Percentiles rank a stretch among this genome's conserved stretches.
These are phyloP conservation scores for Pteropus alecto DNA, from an alignment of 2,113 vertebrate genomes.

Conservation along the genomic window DNA sequence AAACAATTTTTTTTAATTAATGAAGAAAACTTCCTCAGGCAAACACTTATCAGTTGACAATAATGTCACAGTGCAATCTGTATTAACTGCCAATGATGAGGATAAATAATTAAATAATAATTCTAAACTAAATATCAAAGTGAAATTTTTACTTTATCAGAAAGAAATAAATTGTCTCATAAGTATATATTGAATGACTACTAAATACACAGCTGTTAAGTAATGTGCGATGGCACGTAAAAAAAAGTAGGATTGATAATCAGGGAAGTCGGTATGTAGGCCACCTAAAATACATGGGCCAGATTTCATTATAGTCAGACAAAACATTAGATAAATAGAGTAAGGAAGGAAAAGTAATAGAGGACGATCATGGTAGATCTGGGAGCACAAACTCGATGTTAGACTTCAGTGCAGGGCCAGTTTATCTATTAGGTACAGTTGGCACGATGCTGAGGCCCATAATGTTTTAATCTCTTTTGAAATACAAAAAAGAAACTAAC, in stretches of 20 bases:
- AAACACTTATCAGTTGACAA: background rate
- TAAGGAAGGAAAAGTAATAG: background rate
- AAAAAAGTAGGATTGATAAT: background rate
- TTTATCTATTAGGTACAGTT: background rate
- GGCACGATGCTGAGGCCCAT: background rate
- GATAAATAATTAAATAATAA: background rate
- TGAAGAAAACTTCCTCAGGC: background rate
- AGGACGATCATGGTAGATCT: background rate
- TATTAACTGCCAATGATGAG: background rate
- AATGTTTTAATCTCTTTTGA: background rate
- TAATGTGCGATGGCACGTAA: background rate
- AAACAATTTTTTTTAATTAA: background rate
- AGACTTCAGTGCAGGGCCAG: background rate
- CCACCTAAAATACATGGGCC: background rate
- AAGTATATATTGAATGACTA: background rate
- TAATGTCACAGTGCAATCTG: background rate
- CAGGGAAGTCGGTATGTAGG: background rate
- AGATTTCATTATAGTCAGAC: background rate
- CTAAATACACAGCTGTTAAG: background rate
- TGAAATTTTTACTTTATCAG: background rate
- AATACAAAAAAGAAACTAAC: background rate
- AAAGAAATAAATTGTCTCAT: background rate
- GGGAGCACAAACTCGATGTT: background rate
- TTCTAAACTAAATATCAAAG: constrained; percentile 17
- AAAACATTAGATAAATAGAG: background rate